phyloP scores from a whole-genome alignment of 1,140 invertebrate genomes.

The Psix sp. region DNA sequence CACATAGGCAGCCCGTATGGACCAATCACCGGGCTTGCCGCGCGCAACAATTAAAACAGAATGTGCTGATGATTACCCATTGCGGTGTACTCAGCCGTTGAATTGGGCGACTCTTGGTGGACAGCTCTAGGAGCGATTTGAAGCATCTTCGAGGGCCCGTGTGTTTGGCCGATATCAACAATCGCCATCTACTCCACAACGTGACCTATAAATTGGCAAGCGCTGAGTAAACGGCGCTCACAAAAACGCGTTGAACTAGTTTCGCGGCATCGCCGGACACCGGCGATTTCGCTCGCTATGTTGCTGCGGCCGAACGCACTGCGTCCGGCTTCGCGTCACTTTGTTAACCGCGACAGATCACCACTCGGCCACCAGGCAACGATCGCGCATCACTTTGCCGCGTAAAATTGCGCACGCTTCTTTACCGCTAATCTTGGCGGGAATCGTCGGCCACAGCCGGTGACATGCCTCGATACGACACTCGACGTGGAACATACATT shows the following conservation, averaged over 20 bases:
- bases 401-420: conserved; percentile 57
- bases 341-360: background rate
- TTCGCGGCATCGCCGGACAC: conserved; percentile 38
- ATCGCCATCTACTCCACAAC: conserved; percentile 28
- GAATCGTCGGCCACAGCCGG: conserved; percentile 40
- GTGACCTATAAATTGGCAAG: conserved; percentile 37
- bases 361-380: conserved; percentile 11
- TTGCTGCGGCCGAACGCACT: background rate
- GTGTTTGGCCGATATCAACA: conserved; percentile 15
- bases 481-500: background rate
- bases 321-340: conserved; percentile 6
- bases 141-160: conserved; percentile 17
- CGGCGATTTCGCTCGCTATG: conserved; percentile 12
- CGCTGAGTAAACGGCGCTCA: conserved; percentile 15
- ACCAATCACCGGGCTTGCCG: no score
- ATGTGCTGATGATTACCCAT: conserved; percentile 20
- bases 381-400: conserved; percentile 36
- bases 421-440: conserved; percentile 55
- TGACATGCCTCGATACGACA: conserved; percentile 44
- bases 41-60: conserved; percentile 11
- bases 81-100: background rate
- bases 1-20: no score
- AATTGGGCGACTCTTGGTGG: conserved; percentile 22
- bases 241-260: conserved; percentile 35
- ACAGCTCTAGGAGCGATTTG: conserved; percentile 1